Conservation (phyloP, 30 jellyfish, hydroid and myxozoan species). For the Pelagia noctiluca region DNA sequence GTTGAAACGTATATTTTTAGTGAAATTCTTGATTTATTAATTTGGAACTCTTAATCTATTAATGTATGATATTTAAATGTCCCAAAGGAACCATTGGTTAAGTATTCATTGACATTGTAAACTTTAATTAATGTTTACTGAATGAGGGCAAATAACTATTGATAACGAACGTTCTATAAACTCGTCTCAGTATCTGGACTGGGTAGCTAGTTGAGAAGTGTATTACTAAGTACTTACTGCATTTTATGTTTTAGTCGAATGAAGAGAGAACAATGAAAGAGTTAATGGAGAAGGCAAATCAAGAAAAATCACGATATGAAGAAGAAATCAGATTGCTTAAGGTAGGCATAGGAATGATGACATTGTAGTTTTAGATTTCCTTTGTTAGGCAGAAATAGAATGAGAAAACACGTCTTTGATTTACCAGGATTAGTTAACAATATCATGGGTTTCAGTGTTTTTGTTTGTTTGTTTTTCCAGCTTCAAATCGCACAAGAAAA, state of each 20-base stretch:
- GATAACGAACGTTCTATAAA: too few relatives aligned
- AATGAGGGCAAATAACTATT: too few relatives aligned
- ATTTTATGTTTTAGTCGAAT: conserved; percentile 12
- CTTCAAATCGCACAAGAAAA: conserved; percentile 41
- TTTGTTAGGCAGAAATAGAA: background rate
- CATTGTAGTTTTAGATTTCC: background rate
- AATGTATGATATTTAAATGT: too few relatives aligned
- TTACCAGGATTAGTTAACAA: too few relatives aligned
- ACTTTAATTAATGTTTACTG: too few relatives aligned
- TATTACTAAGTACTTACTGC: background rate
- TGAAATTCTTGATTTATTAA: too few relatives aligned
- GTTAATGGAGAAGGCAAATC: conserved; percentile 55
- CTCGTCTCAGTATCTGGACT: background rate
- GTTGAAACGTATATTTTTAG: too few relatives aligned
- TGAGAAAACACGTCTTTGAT: too few relatives aligned
- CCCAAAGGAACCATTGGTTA: too few relatives aligned
- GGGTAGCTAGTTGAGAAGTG: background rate
- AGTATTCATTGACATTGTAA: too few relatives aligned
- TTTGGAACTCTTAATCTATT: too few relatives aligned
- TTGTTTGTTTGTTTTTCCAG: conserved; percentile 9
- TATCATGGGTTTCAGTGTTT: background rate
- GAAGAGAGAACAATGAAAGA: conserved; percentile 68
- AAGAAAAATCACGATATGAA: conserved; percentile 61
- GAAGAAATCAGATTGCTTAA: conserved; percentile 51
- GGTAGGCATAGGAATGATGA: conserved; percentile 2